Evolutionary conservation across 1,140 invertebrate genomes (phyloP).

Genomic region (Mycetomoellerius zeteki): DNA sequence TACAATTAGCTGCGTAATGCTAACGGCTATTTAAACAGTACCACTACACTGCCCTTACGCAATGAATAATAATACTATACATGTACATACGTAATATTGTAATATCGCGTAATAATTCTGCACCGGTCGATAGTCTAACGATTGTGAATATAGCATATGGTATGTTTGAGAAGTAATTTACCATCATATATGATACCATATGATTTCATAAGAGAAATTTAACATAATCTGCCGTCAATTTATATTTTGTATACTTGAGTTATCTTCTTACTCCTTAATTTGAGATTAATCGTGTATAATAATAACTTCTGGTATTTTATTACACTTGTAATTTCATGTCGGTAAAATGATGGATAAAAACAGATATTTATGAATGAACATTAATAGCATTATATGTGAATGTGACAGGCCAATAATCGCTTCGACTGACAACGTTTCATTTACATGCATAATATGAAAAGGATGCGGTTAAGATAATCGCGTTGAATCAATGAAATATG

Average conservation of each 20-base stretch:
- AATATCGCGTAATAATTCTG: slow-evolving; percentile 2
- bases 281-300: too few species aligned
- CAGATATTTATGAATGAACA: background rate
- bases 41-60: background rate
- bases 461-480: slow-evolving; percentile 13
- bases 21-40: background rate
- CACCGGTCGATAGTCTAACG: background rate
- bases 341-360: background rate
- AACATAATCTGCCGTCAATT: background rate
- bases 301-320: background rate
- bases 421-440: slow-evolving; percentile 1
- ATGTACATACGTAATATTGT: background rate
- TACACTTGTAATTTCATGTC: background rate
- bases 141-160: background rate
- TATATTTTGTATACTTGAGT: background rate
- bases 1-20: slow-evolving; percentile 10
- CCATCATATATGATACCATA: background rate
- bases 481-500: slow-evolving; percentile 43
- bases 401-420: background rate
- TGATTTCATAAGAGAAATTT: slow-evolving; percentile 5
- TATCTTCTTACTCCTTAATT: background rate
- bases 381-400: background rate
- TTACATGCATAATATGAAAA: background rate
- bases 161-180: background rate
- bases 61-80: background rate